Base-by-base conservation (phyloP, 2,113 vertebrate species). In the Delphinapterus leucas region DNA sequence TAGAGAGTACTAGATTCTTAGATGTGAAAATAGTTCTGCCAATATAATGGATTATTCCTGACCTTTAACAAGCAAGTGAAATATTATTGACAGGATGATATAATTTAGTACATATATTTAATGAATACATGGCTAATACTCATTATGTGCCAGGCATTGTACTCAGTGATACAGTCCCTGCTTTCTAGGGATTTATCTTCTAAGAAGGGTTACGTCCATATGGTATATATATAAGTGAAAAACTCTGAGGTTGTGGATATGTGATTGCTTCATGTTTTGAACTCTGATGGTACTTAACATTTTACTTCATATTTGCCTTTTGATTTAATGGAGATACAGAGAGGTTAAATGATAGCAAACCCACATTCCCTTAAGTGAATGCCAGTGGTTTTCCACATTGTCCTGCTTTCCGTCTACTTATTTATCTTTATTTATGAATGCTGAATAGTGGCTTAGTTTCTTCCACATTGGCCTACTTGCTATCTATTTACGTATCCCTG, bases 271-370 rank as follows among this genome's bases (percentile, higher is more conserved):
- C 28, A 87, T 58, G 11, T 13, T 81, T 84, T 76, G 21, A 87
- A 53, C 12, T 36, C 31, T 55, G 63, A 87, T 76, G 47, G 18
- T 11, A 77, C 41, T 85, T 85, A 84, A 71, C 11, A 85, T 88
- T 93, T 95, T 92, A 68, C 1, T 92, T 89, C 25, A 80, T 61
- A 36, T 95, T 92, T 96, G 5, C 1, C 5, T 92, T 92, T 95
- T 47, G 18, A 88, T 73, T 71, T 97, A 93, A 77, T 49, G 63
- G 73, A 60, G n/a, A 80, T 68, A n/a, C 1, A 82, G 13, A 87
- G 26, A 87, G 26, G 17, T 80, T 76, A 97, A 95, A 41, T 68
- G 49, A 79, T 25, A 97, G 74, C 23, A 90, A 88, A 53, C 67
- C 8, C 25, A 65, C 26, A 83, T 96, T 86, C 23, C 44, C 41